Conservation (phyloP, 2,888 invertebrate species). For the Pantelozetes paolii region DNA sequence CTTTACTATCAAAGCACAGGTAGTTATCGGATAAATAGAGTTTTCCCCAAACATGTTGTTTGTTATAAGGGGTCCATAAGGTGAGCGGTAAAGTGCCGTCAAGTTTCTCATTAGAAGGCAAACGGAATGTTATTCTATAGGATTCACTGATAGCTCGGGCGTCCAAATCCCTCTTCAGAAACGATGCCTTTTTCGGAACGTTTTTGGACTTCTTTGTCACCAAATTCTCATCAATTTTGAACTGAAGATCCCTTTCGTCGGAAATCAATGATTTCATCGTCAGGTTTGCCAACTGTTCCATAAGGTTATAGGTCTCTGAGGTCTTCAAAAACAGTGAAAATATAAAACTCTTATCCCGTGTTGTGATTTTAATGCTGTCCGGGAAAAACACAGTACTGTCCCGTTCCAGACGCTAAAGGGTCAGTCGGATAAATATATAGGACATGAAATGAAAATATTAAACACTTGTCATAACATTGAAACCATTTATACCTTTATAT, state of each 20-base stretch:
- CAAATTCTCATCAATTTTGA: conserved; percentile 60
- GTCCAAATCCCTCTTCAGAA: conserved; percentile 88
- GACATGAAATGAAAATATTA: conserved; percentile 34
- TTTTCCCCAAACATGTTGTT: conserved; percentile 77
- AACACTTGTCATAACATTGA: not conserved
- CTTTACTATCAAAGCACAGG: conserved; percentile 91
- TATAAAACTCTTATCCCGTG: conserved; percentile 74
- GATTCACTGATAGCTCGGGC: conserved; percentile 89
- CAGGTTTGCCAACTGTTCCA: conserved; percentile 92
- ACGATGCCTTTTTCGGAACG: conserved; percentile 81
- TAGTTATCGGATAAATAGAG: conserved; percentile 90
- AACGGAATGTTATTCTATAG: conserved; percentile 63
- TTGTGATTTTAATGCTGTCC: conserved; percentile 78
- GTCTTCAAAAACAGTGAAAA: conserved; percentile 88
- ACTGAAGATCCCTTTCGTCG: conserved; percentile 42
- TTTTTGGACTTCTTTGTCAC: conserved; percentile 75
- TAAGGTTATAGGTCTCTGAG: conserved; percentile 79
- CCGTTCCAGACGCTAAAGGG: conserved; percentile 51
- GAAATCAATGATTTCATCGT: conserved; percentile 71
- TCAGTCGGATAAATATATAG: not conserved
- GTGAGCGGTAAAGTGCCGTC: conserved; percentile 87
- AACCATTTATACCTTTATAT: conserved; percentile 62
- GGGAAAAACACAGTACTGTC: conserved; percentile 63
- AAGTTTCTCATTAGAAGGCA: conserved; percentile 83
- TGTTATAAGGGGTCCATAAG: conserved; percentile 91